phyloP scores from a whole-genome alignment of 2,113 vertebrate species.

The Percopsis transmontana region DNA sequence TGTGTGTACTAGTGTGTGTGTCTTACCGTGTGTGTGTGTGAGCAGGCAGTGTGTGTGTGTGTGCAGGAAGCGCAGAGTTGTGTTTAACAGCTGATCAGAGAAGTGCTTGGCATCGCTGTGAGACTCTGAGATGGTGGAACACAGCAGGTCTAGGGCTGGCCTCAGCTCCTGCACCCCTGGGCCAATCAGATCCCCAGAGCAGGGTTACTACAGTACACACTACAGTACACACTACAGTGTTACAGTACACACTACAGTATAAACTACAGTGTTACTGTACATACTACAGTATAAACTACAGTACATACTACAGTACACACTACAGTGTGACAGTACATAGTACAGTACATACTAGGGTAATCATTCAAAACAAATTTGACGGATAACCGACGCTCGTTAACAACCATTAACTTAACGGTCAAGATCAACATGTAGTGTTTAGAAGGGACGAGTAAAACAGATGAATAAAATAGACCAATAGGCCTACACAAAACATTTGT shows the following conservation, averaged over 20 bases:
- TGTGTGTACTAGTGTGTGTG: slow-evolving; percentile 24
- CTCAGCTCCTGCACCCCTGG: slow-evolving; percentile 85
- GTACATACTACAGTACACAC: too few relatives aligned
- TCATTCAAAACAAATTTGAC: too few relatives aligned
- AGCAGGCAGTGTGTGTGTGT: slow-evolving; percentile 83
- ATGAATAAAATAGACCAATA: too few relatives aligned
- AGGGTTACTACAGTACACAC: not conserved
- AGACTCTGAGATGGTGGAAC: slow-evolving; percentile 85
- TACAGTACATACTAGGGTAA: too few relatives aligned
- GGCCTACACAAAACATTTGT: too few relatives aligned
- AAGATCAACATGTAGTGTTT: too few relatives aligned
- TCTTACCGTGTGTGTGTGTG: slow-evolving; percentile 73
- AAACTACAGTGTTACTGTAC: too few relatives aligned
- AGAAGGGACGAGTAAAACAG: too few relatives aligned
- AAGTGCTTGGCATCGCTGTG: slow-evolving; percentile 86
- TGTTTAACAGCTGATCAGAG: slow-evolving; percentile 90
- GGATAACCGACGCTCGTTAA: too few relatives aligned
- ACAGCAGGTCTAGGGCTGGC: slow-evolving; percentile 89
- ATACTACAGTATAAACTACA: too few relatives aligned
- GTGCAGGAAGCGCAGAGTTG: slow-evolving; percentile 87
- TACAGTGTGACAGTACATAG: too few relatives aligned
- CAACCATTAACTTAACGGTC: too few relatives aligned
- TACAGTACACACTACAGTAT: not conserved
- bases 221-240: not conserved
- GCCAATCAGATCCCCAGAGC: not conserved